Conservation (phyloP, 2,888 invertebrate species). For the Ophraella communa region DNA sequence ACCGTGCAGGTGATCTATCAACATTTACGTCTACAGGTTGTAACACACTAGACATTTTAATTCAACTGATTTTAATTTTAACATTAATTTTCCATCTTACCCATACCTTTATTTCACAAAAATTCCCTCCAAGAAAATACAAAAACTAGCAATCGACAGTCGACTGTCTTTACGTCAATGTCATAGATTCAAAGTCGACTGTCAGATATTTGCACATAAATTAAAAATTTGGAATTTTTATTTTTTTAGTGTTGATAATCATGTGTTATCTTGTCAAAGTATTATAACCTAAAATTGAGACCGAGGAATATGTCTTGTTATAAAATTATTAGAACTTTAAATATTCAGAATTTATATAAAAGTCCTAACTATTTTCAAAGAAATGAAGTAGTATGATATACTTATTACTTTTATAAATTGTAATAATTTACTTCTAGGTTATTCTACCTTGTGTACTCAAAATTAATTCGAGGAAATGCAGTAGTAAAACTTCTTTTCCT, state of each 20-base stretch:
- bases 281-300: not conserved
- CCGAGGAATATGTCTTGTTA: conserved; percentile 1
- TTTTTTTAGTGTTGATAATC: too few species aligned
- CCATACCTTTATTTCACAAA: not conserved
- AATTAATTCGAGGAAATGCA: conserved; percentile 26
- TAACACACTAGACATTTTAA: conserved; percentile 44
- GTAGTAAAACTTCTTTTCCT: conserved; percentile 24
- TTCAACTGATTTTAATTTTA: conserved; percentile 14
- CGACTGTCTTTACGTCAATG: not conserved
- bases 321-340: conserved; percentile 3
- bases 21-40: conserved; percentile 50
- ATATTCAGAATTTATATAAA: not conserved
- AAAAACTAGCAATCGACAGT: conserved; percentile 16
- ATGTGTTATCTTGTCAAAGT: not conserved
- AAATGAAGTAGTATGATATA: not conserved
- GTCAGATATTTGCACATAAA: not conserved
- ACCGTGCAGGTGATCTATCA: conserved; percentile 53
- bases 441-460: not conserved
- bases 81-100: conserved; percentile 17
- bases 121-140: conserved; percentile 37
- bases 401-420: not conserved
- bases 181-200: too few species aligned
- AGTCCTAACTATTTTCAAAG: not conserved
- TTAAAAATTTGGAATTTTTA: too few species aligned
- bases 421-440: conserved; percentile 7